Evolutionary conservation across 2,113 vertebrate species (phyloP).

Genomic region (Progne subis): DNA sequence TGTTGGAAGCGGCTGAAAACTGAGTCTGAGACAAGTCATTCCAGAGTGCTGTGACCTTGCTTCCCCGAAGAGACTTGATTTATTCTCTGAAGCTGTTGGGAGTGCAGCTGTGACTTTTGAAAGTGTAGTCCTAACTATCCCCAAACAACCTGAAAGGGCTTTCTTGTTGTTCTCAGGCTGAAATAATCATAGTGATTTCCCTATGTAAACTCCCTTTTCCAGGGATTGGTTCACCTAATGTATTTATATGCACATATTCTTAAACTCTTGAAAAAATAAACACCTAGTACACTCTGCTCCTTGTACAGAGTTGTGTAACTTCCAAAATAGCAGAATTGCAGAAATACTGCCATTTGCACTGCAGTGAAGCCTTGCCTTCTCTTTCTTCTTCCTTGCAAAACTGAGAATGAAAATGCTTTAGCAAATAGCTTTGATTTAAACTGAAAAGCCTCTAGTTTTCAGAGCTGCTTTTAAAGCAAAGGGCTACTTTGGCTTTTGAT

Average conservation of each 20-base stretch:
- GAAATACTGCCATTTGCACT: neutral
- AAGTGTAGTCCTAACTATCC: neutral
- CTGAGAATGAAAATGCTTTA: constrained; percentile 30
- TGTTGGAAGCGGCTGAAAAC: neutral
- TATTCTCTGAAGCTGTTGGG: neutral
- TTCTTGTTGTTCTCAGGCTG: neutral
- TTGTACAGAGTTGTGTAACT: neutral
- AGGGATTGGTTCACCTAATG: neutral
- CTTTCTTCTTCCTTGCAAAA: neutral
- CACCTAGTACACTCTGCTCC: constrained; percentile 12
- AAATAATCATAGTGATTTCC: neutral
- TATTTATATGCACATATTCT: neutral
- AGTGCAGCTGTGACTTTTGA: neutral
- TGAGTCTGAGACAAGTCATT: neutral
- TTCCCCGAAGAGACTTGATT: neutral
- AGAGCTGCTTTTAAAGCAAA: constrained; percentile 49
- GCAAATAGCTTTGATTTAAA: constrained; percentile 58
- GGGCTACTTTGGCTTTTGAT: constrained; percentile 61
- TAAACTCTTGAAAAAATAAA: constrained; percentile 42
- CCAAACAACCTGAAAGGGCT: neutral
- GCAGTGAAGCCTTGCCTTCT: neutral
- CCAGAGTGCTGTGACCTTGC: neutral
- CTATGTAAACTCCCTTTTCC: neutral
- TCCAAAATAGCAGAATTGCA: constrained; percentile 8
- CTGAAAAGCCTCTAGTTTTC: constrained; percentile 40